phyloP scores from a whole-genome alignment of 2,888 invertebrate species.

The Pachydiplax longipennis region DNA sequence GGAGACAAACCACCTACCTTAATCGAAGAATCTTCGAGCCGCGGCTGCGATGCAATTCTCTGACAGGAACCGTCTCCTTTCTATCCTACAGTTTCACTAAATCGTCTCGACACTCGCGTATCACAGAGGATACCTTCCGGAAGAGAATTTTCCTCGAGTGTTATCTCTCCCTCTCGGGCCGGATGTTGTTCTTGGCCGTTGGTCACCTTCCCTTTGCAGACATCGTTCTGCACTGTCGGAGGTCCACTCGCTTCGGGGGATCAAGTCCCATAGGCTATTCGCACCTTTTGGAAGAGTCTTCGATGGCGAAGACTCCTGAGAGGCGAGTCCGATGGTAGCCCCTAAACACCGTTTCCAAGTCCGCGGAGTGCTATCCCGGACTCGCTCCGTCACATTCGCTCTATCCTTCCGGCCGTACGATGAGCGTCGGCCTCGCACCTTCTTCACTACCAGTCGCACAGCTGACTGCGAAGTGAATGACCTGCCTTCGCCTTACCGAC shows the following conservation, averaged over 20 bases:
- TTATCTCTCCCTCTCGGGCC: neutral
- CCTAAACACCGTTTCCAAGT: neutral
- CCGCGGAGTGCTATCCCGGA: neutral
- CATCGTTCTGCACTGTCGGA: neutral
- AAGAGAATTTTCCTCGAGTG: neutral
- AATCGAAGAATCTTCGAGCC: neutral
- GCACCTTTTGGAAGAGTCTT: neutral
- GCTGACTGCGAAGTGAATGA: conserved; percentile 42
- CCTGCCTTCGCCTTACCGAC: conserved; percentile 31
- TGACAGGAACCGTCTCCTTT: neutral
- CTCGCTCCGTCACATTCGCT: neutral
- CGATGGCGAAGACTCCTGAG: neutral
- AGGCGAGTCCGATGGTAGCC: neutral
- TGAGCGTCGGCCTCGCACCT: conserved; percentile 16
- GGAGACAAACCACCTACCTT: neutral
- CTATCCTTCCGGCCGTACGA: neutral
- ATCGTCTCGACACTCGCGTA: neutral
- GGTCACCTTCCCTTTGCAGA: neutral
- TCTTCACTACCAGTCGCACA: conserved; percentile 22
- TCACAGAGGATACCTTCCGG: neutral
- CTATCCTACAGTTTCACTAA: conserved; percentile 16
- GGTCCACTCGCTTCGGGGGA: neutral
- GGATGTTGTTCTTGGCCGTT: neutral
- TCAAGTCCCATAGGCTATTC: neutral
- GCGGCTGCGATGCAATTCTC: neutral